These are phyloP conservation scores for Temnothorax ravouxi DNA, from an alignment of 2,888 invertebrate genomes.

Conservation along the genomic window DNA sequence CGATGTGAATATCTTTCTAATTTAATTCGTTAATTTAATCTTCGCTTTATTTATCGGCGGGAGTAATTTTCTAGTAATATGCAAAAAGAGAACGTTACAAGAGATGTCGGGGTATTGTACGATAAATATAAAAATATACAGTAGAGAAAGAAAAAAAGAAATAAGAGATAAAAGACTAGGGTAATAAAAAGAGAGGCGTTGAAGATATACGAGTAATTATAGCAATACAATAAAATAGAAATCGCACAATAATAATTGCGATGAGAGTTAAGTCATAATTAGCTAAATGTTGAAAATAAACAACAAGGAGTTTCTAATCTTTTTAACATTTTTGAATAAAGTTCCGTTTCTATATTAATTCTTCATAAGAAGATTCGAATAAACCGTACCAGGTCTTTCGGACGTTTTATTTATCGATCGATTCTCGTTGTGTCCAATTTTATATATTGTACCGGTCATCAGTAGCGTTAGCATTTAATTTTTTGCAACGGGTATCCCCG, in stretches of 20 bases:
- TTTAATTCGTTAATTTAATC: constrained; percentile 10
- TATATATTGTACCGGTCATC: constrained; percentile 18
- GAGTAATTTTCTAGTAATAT: neutral
- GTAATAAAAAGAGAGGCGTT: neutral
- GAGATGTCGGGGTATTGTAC: neutral
- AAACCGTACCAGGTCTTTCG: neutral
- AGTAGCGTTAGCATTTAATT: neutral
- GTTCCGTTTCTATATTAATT: neutral
- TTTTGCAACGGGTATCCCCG: neutral
- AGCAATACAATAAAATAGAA: neutral
- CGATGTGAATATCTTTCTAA: neutral
- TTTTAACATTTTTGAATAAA: neutral
- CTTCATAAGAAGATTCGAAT: neutral
- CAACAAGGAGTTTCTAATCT: neutral
- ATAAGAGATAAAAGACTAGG: neutral
- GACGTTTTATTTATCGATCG: neutral
- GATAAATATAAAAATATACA: neutral
- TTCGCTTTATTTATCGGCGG: neutral
- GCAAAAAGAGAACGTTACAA: no score
- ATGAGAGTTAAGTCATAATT: neutral
- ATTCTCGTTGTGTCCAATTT: neutral
- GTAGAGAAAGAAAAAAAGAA: neutral
- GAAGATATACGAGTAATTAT: neutral
- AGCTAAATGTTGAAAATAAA: neutral
- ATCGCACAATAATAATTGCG: neutral